Evolutionary conservation across 2,888 invertebrate species (phyloP), one percentile per base, ranked within the genome.

Genomic region (Trichogramma dendrolimi): DNA sequence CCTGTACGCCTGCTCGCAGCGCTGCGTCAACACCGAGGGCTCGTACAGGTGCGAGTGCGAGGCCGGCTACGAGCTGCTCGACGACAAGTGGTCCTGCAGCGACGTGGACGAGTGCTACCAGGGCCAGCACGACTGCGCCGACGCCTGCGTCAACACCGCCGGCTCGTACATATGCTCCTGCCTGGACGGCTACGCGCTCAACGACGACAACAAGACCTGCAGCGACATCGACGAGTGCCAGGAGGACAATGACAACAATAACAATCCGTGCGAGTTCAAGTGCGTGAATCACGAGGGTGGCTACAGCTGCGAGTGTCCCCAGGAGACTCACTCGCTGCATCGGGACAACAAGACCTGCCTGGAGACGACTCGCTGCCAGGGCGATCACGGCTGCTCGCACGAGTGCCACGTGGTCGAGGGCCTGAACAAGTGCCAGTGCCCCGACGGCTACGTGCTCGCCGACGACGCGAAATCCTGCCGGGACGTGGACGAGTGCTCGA

Each of bases 381-480:
- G 69, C 42, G 70, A 68, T 61, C 79, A 74, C 42, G 80, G 79
- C 57, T 83, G 83, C 70, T 82, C 82, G 8, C 81, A 79, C 63
- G 72, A 77, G 64, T 90, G 89, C 72, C 79, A 84, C 49, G 87
- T 88, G 71, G 82, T 82, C 0, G 73, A 80, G 7, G 88, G 88
- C 11, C 83, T 84, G 38, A 88, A 83, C 71, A 74, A 77, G 44
- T 89, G 89, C 71, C 76, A 78, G 62, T 88, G 88, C 70, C 77
- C 80, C 1, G 67, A 74, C 8, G 85, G 84, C 1, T 85, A 82
- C 71, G 79, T 79, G 61, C 70, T 84, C 11, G 72, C 50, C 49
- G 68, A 46, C n/a, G 75, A 73, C 67, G 66, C 63, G 14, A 75
- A 57, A 62, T 75, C 68, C 47, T 80, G 74, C 71, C 65, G 71